phyloP scores from a whole-genome alignment of 2,797 vertebrate species.

The Pachyuromys duprasi region DNA sequence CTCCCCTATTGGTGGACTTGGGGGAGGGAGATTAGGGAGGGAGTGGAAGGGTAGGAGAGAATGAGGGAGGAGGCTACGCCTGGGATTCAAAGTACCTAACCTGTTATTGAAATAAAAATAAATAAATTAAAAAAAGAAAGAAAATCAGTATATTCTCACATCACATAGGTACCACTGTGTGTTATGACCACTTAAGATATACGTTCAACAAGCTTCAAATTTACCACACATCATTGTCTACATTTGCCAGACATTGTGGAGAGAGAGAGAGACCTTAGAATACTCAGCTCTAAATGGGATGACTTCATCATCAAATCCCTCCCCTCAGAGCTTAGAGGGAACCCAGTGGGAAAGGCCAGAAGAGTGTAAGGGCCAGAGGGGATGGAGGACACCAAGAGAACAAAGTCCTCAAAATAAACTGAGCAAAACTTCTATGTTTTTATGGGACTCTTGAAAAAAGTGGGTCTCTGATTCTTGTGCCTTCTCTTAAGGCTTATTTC shows the following conservation, averaged over 20 bases:
- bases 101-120: no score
- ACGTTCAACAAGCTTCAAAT: not conserved
- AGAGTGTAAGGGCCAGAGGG: not conserved
- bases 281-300: not conserved
- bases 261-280: not conserved
- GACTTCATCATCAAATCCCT: not conserved
- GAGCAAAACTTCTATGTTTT: not conserved
- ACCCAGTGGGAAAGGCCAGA: not conserved
- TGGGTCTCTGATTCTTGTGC: not conserved
- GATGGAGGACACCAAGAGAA: not conserved
- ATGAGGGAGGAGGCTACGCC: no score
- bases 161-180: not conserved
- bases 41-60: no score
- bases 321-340: not conserved
- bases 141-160: no score
- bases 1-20: no score
- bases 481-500: not conserved
- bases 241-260: not conserved
- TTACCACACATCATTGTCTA: not conserved
- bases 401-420: not conserved
- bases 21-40: no score
- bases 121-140: no score
- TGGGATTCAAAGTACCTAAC: no score
- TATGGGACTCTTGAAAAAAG: not conserved
- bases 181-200: not conserved